A percentile compares a stretch with the other conserved stretches of the same genome.
These are phyloP conservation scores for Epicauta chinensis DNA, from an alignment of 1,140 invertebrate species.

Conservation along the genomic window DNA sequence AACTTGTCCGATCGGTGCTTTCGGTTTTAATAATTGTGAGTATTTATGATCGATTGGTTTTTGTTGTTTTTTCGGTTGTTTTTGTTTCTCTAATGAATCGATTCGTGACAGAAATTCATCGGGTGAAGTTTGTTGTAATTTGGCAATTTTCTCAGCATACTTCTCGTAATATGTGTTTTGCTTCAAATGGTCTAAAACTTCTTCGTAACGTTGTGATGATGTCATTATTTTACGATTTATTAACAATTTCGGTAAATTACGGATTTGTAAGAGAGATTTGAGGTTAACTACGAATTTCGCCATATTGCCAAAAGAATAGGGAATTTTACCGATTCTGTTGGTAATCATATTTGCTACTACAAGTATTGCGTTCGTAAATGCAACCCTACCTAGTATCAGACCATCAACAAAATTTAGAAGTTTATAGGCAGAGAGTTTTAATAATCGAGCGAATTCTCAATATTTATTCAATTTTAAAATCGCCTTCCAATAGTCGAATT, in stretches of 20 bases:
- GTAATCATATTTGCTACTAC: too few relatives aligned
- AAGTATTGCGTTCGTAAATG: too few relatives aligned
- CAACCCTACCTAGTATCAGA: too few relatives aligned
- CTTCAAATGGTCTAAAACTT: conserved; percentile 58
- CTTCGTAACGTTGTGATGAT: conserved; percentile 46
- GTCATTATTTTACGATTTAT: conserved; percentile 43
- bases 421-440: too few relatives aligned
- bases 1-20: conserved; percentile 31
- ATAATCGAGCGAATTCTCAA: too few relatives aligned
- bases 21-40: conserved; percentile 53
- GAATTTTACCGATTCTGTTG: background rate
- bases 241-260: too few relatives aligned
- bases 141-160: conserved; percentile 71
- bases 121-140: conserved; percentile 65
- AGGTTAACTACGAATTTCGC: too few relatives aligned
- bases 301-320: too few relatives aligned
- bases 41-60: conserved; percentile 32
- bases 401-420: too few relatives aligned
- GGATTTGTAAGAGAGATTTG: too few relatives aligned
- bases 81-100: conserved; percentile 51
- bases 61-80: conserved; percentile 37
- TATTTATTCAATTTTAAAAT: too few relatives aligned
- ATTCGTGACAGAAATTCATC: conserved; percentile 66
- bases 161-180: conserved; percentile 78
- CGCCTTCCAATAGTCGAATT: too few relatives aligned